Evolutionary conservation across 1,140 invertebrate species (phyloP).

Genomic region (Cylas formicarius): DNA sequence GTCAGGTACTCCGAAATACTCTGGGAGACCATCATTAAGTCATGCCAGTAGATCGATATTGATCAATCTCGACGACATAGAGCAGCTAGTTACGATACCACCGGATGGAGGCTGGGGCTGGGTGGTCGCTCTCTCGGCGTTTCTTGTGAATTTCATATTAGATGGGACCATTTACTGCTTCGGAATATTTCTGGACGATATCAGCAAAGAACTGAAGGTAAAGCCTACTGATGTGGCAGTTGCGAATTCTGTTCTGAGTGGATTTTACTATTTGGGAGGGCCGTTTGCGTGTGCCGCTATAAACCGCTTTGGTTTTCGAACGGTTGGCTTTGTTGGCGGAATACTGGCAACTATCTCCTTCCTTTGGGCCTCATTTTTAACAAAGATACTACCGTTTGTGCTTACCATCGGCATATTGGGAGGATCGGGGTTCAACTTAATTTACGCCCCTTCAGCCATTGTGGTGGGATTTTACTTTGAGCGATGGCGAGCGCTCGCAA

Average conservation of each 20-base stretch:
- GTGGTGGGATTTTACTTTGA: constrained; percentile 79
- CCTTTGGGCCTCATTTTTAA: constrained; percentile 49
- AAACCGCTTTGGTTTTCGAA: constrained; percentile 67
- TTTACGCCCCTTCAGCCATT: constrained; percentile 78
- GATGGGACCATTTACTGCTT: constrained; percentile 71
- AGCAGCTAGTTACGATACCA: constrained; percentile 45
- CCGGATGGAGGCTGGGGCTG: constrained; percentile 71
- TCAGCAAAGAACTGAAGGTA: constrained; percentile 49
- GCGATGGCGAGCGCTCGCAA: constrained; percentile 65
- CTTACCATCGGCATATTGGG: constrained; percentile 56
- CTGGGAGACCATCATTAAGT: constrained; percentile 1
- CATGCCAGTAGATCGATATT: constrained; percentile 1
- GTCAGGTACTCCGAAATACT: no score
- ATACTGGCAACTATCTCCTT: constrained; percentile 52
- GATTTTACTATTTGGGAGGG: constrained; percentile 64
- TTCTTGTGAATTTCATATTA: constrained; percentile 63
- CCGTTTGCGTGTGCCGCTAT: constrained; percentile 67
- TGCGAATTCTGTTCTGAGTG: constrained; percentile 59
- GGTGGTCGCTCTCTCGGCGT: constrained; percentile 50
- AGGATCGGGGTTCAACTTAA: constrained; percentile 80
- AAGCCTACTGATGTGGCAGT: constrained; percentile 52
- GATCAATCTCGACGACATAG: constrained; percentile 7
- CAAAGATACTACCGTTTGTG: constrained; percentile 50
- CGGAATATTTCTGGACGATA: constrained; percentile 53
- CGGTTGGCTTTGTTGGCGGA: constrained; percentile 60